These are phyloP conservation scores for Australoheros scitulus DNA, from an alignment of 2,113 vertebrate species.

Conservation along the genomic window DNA sequence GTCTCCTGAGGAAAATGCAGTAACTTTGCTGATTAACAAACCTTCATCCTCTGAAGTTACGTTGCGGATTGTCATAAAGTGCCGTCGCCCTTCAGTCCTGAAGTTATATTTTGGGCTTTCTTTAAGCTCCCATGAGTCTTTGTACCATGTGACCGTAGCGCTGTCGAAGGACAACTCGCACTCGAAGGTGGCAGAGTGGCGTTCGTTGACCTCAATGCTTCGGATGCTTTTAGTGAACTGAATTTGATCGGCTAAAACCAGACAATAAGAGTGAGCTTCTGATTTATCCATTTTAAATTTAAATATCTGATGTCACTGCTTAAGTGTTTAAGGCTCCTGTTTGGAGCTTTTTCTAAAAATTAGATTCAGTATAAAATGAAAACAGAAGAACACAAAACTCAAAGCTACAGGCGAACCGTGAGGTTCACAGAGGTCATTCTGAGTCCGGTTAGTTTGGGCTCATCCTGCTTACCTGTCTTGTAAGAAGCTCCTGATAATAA, in stretches of 20 bases:
- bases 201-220: constrained; percentile 90
- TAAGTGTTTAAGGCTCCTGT: not conserved
- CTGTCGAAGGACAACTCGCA: constrained; percentile 94
- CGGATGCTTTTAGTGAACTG: constrained; percentile 91
- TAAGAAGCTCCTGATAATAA: not conserved
- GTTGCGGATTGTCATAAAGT: constrained; percentile 95
- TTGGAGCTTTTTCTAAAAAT: not conserved
- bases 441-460: not conserved
- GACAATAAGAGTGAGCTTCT: constrained; percentile 39
- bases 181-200: constrained; percentile 90
- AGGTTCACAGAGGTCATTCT: constrained; percentile 61
- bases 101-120: constrained; percentile 95
- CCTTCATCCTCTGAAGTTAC: constrained; percentile 94
- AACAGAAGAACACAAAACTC: constrained; percentile 12
- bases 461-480: constrained; percentile 3
- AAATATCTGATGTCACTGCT: not conserved
- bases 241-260: constrained; percentile 87
- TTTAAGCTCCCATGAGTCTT: constrained; percentile 87
- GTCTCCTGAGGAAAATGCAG: not conserved
- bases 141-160: constrained; percentile 91
- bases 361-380: not conserved
- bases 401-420: not conserved
- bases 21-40: constrained; percentile 70
- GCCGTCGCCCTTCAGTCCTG: constrained; percentile 88
- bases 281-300: not conserved